These are phyloP conservation scores for Sandelia bainsii DNA, from an alignment of 2,797 vertebrate species.

Conservation along the genomic window DNA sequence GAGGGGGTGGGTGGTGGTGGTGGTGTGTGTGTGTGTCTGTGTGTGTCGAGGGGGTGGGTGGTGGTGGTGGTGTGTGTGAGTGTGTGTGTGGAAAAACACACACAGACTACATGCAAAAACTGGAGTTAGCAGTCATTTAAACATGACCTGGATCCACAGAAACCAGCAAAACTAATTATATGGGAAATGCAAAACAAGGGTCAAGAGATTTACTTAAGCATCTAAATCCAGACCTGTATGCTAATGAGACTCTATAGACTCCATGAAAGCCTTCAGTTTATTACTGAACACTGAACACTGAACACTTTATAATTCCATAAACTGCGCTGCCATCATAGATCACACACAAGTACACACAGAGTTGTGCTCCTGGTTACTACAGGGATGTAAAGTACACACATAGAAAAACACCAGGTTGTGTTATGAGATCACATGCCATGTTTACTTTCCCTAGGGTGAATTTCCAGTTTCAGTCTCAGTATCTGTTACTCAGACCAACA, in stretches of 20 bases:
- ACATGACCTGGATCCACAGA: slow-evolving; percentile 4
- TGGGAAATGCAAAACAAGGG: slow-evolving; percentile 7
- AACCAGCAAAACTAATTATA: slow-evolving; percentile 58
- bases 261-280: slow-evolving; percentile 45
- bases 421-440: slow-evolving; percentile 50
- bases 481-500: slow-evolving; percentile 48
- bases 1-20: background rate
- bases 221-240: slow-evolving; percentile 18
- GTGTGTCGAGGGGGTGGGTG: no score
- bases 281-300: slow-evolving; percentile 39
- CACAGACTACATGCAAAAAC: no score
- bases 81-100: no score
- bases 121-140: slow-evolving; percentile 7
- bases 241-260: slow-evolving; percentile 39
- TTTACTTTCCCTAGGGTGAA: slow-evolving; percentile 21
- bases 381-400: slow-evolving; percentile 37
- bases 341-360: slow-evolving; percentile 13
- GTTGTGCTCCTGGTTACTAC: slow-evolving; percentile 29
- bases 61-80: no score
- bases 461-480: slow-evolving; percentile 34
- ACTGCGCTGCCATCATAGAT: slow-evolving; percentile 32
- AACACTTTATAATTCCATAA: slow-evolving; percentile 41
- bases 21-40: no score
- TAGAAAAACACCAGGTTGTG: slow-evolving; percentile 42
- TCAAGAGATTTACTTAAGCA: slow-evolving; percentile 72